phyloP scores from a whole-genome alignment of 2,113 vertebrate species.

The Nerophis lumbriciformis region DNA sequence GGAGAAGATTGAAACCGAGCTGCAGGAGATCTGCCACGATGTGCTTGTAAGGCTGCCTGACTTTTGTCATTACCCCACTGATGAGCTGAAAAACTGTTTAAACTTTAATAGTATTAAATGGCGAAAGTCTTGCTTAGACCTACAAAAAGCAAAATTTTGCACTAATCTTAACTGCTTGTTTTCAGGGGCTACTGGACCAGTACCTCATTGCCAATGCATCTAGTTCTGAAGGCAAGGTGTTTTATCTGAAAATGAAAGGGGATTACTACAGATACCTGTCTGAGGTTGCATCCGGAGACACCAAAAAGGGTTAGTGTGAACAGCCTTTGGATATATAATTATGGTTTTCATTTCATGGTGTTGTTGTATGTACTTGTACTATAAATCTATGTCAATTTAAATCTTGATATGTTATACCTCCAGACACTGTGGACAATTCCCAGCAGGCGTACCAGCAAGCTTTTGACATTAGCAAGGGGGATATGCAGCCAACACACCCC shows the following conservation, averaged over 20 bases:
- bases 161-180: slow-evolving; percentile 1
- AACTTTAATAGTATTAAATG: too few species aligned
- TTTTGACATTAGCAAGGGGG: slow-evolving; percentile 98
- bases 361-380: too few species aligned
- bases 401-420: slow-evolving; percentile 17
- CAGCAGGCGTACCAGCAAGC: slow-evolving; percentile 95
- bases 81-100: neutral
- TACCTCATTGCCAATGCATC: slow-evolving; percentile 88
- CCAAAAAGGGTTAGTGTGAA: slow-evolving; percentile 84
- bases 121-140: too few species aligned
- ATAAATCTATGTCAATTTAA: too few species aligned
- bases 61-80: neutral
- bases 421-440: slow-evolving; percentile 90
- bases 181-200: slow-evolving; percentile 91
- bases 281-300: slow-evolving; percentile 92
- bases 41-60: slow-evolving; percentile 81
- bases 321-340: neutral
- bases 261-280: slow-evolving; percentile 99
- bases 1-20: slow-evolving; percentile 91
- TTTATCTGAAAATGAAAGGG: slow-evolving; percentile 99
- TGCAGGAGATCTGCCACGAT: slow-evolving; percentile 95
- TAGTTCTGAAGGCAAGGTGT: slow-evolving; percentile 93
- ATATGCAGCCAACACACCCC: slow-evolving; percentile 98
- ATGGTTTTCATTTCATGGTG: neutral
- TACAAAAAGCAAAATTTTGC: too few species aligned